Evolutionary conservation across 2,113 vertebrate genomes (phyloP).

Genomic region (Perca schrenkii): DNA sequence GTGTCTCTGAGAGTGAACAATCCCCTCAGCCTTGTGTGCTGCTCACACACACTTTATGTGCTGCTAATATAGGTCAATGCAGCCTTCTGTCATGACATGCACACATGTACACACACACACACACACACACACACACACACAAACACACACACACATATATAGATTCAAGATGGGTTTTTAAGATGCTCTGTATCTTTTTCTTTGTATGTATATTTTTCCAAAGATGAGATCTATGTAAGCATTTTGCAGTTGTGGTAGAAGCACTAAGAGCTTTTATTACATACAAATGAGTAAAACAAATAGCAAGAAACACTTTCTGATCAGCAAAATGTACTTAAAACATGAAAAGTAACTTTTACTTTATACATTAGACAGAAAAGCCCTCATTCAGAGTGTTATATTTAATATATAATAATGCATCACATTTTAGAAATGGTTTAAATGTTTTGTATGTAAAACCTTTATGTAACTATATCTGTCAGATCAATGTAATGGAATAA

Average conservation of each 20-base stretch:
- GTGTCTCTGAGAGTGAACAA: slow-evolving; percentile 58
- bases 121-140: too few species aligned
- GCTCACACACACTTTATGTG: slow-evolving; percentile 31
- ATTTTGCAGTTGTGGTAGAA: neutral
- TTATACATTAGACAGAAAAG: neutral
- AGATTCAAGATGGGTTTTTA: neutral
- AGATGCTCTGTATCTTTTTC: neutral
- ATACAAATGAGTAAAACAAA: neutral
- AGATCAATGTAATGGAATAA: neutral
- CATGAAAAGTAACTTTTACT: neutral
- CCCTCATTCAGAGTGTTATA: neutral
- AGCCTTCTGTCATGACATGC: neutral
- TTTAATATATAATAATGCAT: too few species aligned
- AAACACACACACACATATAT: neutral
- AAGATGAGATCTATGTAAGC: neutral
- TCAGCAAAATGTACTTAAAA: neutral
- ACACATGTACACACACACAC: neutral
- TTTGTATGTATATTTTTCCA: neutral
- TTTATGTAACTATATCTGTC: neutral
- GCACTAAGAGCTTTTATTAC: neutral
- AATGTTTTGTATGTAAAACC: neutral
- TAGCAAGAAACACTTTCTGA: too few species aligned
- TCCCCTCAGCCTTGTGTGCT: slow-evolving; percentile 44
- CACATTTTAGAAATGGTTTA: too few species aligned
- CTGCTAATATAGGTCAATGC: slow-evolving; percentile 51